Percentiles rank a stretch among this genome's conserved stretches.
Evolutionary conservation across 2,113 vertebrate species (phyloP).

Genomic region (Aldabrachelys gigantea): DNA sequence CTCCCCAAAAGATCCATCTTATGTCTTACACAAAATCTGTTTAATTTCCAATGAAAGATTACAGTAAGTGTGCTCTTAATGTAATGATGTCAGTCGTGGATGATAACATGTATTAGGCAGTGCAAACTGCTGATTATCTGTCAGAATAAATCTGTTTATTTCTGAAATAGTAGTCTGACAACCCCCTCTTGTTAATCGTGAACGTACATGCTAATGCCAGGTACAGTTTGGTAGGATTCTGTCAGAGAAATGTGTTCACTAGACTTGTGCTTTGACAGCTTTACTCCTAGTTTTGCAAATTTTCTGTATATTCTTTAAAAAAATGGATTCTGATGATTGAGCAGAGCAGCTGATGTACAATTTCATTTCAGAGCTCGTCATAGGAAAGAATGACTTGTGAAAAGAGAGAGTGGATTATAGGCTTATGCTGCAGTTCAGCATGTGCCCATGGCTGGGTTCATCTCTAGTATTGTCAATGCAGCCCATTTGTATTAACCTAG

Average conservation of each 20-base stretch:
- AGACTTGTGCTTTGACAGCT: constrained; percentile 57
- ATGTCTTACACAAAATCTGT: constrained; percentile 72
- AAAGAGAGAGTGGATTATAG: constrained; percentile 68
- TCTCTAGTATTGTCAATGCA: constrained; percentile 38
- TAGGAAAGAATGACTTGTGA: constrained; percentile 43
- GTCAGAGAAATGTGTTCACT: constrained; percentile 55
- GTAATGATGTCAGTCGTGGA: constrained; percentile 79
- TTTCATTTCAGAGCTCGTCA: constrained; percentile 34
- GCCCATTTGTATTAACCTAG: constrained; percentile 41
- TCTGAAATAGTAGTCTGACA: constrained; percentile 77
- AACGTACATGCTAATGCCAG: constrained; percentile 73
- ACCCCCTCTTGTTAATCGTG: constrained; percentile 76
- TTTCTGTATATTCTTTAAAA: not conserved
- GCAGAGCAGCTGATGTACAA: constrained; percentile 9
- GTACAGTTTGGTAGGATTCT: constrained; percentile 65
- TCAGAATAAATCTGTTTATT: constrained; percentile 83
- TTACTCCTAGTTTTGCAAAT: constrained; percentile 31
- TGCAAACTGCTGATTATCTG: constrained; percentile 81
- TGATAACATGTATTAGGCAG: constrained; percentile 81
- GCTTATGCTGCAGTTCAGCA: constrained; percentile 61
- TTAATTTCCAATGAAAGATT: constrained; percentile 83
- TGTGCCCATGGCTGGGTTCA: constrained; percentile 8
- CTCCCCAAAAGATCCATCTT: constrained; percentile 16
- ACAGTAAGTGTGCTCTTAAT: constrained; percentile 81
- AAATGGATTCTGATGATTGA: not conserved